phyloP scores from a whole-genome alignment of 2,113 vertebrate genomes.

The Malurus alboscapulatus region DNA sequence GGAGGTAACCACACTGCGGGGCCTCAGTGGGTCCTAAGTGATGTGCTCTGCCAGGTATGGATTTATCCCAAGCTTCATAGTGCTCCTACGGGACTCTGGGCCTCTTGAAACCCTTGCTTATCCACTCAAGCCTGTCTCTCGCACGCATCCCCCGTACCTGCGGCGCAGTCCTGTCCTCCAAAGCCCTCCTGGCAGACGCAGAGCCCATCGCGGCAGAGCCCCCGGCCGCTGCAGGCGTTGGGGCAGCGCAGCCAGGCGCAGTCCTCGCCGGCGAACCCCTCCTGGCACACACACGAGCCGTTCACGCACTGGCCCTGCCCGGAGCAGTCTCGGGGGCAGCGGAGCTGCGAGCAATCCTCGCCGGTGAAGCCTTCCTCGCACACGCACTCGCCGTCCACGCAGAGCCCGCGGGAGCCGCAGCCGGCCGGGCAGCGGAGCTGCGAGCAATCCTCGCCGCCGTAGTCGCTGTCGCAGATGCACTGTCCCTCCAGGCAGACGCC shows the following conservation, averaged over 20 bases:
- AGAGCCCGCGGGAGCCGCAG: conserved; percentile 89
- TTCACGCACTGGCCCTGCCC: conserved; percentile 88
- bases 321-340: conserved; percentile 90
- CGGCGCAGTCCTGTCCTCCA: conserved; percentile 89
- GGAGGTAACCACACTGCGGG: neutral
- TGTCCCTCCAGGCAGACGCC: conserved; percentile 91
- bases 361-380: conserved; percentile 91
- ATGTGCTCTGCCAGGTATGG: neutral
- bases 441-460: conserved; percentile 90
- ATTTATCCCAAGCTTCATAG: neutral
- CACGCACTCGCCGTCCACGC: conserved; percentile 91
- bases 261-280: conserved; percentile 88
- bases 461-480: conserved; percentile 91
- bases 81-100: neutral
- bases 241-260: conserved; percentile 84
- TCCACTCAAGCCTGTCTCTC: fast-evolving
- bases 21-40: neutral
- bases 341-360: conserved; percentile 85
- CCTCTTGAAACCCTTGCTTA: neutral
- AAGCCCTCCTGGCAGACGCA: conserved; percentile 90
- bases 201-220: conserved; percentile 86
- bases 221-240: conserved; percentile 88
- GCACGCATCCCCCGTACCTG: conserved; percentile 73
- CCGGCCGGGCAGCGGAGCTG: conserved; percentile 86
- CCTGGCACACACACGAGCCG: conserved; percentile 87